These are phyloP conservation scores for Trachops cirrhosus DNA, from an alignment of 2,797 vertebrate genomes.

Conservation along the genomic window DNA sequence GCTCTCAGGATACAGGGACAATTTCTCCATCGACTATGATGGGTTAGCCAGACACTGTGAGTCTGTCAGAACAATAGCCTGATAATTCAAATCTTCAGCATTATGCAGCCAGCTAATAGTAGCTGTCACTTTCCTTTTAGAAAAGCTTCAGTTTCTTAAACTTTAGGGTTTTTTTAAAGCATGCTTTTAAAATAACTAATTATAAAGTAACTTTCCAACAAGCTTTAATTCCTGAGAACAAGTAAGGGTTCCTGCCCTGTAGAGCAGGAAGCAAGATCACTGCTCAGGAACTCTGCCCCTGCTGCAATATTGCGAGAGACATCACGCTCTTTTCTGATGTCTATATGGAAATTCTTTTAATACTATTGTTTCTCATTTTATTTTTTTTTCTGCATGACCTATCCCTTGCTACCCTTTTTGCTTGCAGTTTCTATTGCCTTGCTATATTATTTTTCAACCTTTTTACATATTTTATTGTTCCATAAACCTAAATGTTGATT, in stretches of 20 bases:
- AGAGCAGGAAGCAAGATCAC: slow-evolving; percentile 22
- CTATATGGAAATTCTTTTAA: not conserved
- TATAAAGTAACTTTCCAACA: slow-evolving; percentile 9
- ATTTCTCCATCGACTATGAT: not conserved
- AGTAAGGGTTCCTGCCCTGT: not conserved
- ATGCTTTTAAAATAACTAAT: slow-evolving; percentile 37
- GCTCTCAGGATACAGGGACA: not conserved
- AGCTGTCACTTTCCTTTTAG: not conserved
- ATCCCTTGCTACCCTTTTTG: not conserved
- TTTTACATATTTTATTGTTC: slow-evolving; percentile 72
- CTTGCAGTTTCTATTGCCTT: slow-evolving; percentile 29
- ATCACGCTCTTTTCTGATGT: slow-evolving; percentile 18
- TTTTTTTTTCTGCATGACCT: slow-evolving; percentile 26
- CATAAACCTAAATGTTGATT: slow-evolving; percentile 68
- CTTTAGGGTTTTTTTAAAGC: not conserved
- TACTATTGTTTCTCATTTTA: slow-evolving; percentile 34
- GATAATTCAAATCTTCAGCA: slow-evolving; percentile 3
- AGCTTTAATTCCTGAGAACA: slow-evolving; percentile 38
- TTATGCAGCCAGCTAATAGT: not conserved
- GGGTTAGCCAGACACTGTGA: not conserved
- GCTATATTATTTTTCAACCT: slow-evolving; percentile 55
- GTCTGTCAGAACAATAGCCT: not conserved
- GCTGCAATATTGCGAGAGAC: not conserved
- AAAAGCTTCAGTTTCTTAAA: slow-evolving; percentile 15
- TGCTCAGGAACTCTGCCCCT: slow-evolving; percentile 1